Conservation (phyloP, 2,888 invertebrate genomes). For the Adelphocoris suturalis region DNA sequence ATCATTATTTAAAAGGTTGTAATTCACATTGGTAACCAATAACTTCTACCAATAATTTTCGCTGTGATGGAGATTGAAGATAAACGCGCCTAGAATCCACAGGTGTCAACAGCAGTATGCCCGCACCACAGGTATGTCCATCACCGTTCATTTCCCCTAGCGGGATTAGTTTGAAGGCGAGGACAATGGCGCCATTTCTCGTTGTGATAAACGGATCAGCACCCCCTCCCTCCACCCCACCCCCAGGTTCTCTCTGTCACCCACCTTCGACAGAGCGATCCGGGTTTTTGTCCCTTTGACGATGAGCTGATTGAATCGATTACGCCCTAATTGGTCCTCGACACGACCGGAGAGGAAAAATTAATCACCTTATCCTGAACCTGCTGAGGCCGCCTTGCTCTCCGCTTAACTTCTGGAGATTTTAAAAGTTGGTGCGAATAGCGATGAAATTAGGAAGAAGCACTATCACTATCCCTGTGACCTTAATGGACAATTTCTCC, state of each 20-base stretch:
- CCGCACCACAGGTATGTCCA: background rate
- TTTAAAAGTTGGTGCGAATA: background rate
- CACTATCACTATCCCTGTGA: no score
- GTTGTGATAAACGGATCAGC: background rate
- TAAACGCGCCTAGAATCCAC: background rate
- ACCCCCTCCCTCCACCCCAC: background rate
- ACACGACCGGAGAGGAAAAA: background rate
- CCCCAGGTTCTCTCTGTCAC: background rate
- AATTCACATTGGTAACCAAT: no score
- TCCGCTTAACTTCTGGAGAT: background rate
- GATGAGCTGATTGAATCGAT: background rate
- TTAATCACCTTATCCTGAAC: background rate
- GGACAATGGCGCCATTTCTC: background rate
- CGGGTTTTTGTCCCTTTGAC: background rate
- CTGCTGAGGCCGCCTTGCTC: background rate
- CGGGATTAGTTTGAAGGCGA: background rate
- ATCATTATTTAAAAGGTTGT: no score
- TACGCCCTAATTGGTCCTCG: constrained; percentile 2
- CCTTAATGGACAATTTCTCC: no score
- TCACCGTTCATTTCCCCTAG: background rate
- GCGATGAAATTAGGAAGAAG: no score
- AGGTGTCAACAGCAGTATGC: background rate
- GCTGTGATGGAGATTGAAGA: no score
- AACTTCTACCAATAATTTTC: no score
- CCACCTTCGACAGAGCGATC: background rate